These are phyloP conservation scores for Sphaerophoria taeniata DNA, from an alignment of 2,888 invertebrate species.

Conservation along the genomic window DNA sequence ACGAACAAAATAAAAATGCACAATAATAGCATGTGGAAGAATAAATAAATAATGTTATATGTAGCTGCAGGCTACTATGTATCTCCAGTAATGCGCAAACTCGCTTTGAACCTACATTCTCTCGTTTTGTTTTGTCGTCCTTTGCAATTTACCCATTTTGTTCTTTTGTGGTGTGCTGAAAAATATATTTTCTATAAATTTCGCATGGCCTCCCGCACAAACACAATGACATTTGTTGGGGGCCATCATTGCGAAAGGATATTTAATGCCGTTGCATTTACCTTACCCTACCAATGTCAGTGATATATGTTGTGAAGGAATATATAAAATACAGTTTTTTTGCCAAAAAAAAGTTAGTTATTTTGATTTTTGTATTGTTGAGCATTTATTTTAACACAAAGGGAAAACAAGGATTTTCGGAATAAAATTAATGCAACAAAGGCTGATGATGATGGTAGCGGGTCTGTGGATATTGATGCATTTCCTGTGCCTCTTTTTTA, in stretches of 20 bases:
- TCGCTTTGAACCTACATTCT: conserved; percentile 49
- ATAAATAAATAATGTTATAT: conserved; percentile 67
- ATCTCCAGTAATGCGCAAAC: conserved; percentile 69
- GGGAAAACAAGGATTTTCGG: conserved; percentile 47
- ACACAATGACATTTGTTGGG: conserved; percentile 27
- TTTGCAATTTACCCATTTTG: neutral
- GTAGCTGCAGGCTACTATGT: conserved; percentile 57
- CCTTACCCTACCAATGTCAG: neutral
- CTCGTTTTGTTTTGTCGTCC: neutral
- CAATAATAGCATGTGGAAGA: conserved; percentile 72
- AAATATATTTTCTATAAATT: conserved; percentile 72
- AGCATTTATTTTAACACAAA: conserved; percentile 25
- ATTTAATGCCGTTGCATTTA: conserved; percentile 19
- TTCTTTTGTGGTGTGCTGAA: conserved; percentile 32
- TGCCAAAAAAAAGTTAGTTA: conserved; percentile 30
- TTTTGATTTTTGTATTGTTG: conserved; percentile 25
- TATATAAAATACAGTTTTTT: neutral
- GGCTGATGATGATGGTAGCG: conserved; percentile 7
- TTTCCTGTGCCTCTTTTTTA: conserved; percentile 21
- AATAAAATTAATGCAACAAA: conserved; percentile 59
- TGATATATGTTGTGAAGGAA: conserved; percentile 23
- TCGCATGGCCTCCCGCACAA: conserved; percentile 68
- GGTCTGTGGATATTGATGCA: conserved; percentile 1
- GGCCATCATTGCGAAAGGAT: conserved; percentile 11
- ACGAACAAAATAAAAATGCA: conserved; percentile 56